These are phyloP conservation scores for Linnaemya tessellans DNA, from an alignment of 2,888 invertebrate species.

Conservation along the genomic window DNA sequence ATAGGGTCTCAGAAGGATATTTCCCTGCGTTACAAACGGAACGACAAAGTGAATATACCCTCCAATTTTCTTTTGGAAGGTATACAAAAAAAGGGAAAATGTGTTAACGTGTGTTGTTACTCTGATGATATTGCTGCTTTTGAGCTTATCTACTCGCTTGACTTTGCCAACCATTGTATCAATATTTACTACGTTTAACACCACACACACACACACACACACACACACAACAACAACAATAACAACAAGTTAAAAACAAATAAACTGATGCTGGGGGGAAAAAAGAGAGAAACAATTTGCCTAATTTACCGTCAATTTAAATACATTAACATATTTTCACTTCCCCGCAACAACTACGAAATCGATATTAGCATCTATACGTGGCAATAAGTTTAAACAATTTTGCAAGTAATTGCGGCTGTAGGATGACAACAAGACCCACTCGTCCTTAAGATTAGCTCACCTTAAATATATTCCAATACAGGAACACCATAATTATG, in stretches of 20 bases:
- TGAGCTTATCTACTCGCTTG: conserved; percentile 41
- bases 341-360: neutral
- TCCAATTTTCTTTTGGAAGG: no score
- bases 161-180: conserved; percentile 46
- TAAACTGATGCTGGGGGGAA: conserved; percentile 23
- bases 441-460: conserved; percentile 76
- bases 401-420: neutral
- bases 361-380: neutral
- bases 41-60: no score
- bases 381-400: neutral
- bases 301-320: conserved; percentile 58
- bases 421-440: neutral
- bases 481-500: conserved; percentile 98
- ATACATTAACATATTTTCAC: conserved; percentile 30
- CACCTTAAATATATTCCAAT: conserved; percentile 98
- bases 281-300: conserved; percentile 52
- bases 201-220: neutral
- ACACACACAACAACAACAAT: no score
- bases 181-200: conserved; percentile 55
- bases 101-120: conserved; percentile 26
- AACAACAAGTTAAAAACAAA: conserved; percentile 34
- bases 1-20: no score
- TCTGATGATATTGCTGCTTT: conserved; percentile 23
- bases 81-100: neutral
- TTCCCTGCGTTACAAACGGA: no score